A percentile compares a stretch with the other conserved stretches of the same genome.
Evolutionary conservation across 2,113 vertebrate genomes (phyloP).

Genomic region (Xerus inauris): DNA sequence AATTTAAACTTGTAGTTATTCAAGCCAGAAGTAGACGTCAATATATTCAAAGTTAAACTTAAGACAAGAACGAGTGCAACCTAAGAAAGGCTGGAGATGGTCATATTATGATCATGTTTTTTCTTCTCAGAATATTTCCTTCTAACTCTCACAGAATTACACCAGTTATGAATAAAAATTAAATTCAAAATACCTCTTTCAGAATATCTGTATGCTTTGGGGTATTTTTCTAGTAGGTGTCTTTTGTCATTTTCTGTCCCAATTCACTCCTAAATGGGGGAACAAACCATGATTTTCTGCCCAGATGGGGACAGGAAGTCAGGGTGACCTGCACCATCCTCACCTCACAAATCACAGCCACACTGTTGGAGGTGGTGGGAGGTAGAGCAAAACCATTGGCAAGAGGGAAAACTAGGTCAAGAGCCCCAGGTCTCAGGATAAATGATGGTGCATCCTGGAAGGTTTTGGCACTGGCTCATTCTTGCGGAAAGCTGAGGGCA

Average conservation of each 20-base stretch:
- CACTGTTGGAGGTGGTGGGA: neutral
- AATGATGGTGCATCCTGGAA: neutral
- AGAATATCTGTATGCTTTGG: neutral
- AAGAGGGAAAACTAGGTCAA: constrained; percentile 33
- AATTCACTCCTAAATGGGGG: neutral
- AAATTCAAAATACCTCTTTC: neutral
- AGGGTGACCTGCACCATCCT: neutral
- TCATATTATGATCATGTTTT: neutral
- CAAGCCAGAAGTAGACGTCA: constrained; percentile 36
- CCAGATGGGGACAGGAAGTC: neutral
- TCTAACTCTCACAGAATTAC: constrained; percentile 18
- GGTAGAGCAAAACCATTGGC: neutral
- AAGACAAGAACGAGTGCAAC: neutral
- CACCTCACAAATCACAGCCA: neutral
- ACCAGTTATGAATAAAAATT: neutral
- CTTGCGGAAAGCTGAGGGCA: neutral
- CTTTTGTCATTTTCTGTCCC: neutral
- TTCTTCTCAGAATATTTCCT: neutral
- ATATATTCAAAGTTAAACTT: constrained; percentile 50
- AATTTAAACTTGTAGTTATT: constrained; percentile 6
- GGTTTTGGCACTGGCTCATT: neutral
- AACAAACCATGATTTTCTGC: constrained; percentile 1
- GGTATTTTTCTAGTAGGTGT: neutral
- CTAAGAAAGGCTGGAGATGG: neutral
- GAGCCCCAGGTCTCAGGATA: neutral